These are phyloP conservation scores for Aurelia coerulea DNA, from an alignment of 30 jellyfish, hydroid and myxozoan genomes.

Conservation along the genomic window DNA sequence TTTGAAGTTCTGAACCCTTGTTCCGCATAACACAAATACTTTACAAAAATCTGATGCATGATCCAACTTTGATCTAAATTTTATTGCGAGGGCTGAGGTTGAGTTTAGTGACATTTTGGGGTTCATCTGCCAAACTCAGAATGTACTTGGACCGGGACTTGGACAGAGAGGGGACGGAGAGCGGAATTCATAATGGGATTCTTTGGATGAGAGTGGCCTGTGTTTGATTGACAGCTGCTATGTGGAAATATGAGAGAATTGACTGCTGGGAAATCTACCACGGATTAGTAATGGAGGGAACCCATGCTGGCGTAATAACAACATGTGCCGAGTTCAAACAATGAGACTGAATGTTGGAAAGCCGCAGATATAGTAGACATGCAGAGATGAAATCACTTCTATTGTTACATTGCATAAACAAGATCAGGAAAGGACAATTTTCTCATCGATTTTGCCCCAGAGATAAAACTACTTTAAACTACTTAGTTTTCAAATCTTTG, in stretches of 20 bases:
- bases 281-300: background rate
- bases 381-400: constrained; percentile 49
- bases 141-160: too few relatives aligned
- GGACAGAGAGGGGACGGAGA: too few relatives aligned
- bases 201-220: too few relatives aligned
- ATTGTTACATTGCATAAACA: constrained; percentile 26
- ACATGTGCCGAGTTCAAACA: constrained; percentile 35
- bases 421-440: constrained; percentile 32
- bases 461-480: constrained; percentile 7
- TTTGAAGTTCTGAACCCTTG: too few relatives aligned
- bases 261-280: constrained; percentile 2
- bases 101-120: too few relatives aligned
- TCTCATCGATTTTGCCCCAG: constrained; percentile 56
- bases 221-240: background rate
- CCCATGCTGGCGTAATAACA: constrained; percentile 11
- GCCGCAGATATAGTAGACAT: constrained; percentile 50
- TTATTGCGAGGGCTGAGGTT: too few relatives aligned
- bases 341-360: constrained; percentile 3
- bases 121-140: too few relatives aligned
- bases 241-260: background rate
- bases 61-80: too few relatives aligned
- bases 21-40: too few relatives aligned
- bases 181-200: too few relatives aligned
- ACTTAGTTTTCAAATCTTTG: constrained; percentile 1
- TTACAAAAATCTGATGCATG: too few relatives aligned